A percentile compares a stretch with the other conserved stretches of the same genome.
Conservation (phyloP, 2,888 invertebrate genomes). For the Dynastes maya region DNA sequence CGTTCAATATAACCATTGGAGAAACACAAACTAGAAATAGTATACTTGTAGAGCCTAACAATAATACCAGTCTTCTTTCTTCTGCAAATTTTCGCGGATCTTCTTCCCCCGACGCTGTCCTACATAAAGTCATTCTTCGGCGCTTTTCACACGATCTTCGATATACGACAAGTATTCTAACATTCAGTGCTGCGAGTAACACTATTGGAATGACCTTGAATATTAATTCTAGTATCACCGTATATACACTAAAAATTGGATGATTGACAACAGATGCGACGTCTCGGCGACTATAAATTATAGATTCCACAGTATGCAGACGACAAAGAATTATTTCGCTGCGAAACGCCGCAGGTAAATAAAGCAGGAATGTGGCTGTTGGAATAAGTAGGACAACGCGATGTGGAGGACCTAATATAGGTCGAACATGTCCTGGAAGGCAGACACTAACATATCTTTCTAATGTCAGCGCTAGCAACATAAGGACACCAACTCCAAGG, state of each 20-base stretch:
- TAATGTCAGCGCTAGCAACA: conserved; percentile 82
- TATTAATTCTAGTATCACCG: conserved; percentile 76
- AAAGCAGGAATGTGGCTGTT: conserved; percentile 77
- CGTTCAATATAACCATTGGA: conserved; percentile 81
- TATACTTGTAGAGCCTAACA: conserved; percentile 79
- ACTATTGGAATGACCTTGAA: conserved; percentile 81
- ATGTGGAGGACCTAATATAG: conserved; percentile 78
- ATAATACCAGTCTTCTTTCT: conserved; percentile 77
- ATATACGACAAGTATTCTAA: conserved; percentile 79
- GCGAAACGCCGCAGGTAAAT: conserved; percentile 80
- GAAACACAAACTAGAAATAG: conserved; percentile 80
- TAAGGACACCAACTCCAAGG: conserved; percentile 83
- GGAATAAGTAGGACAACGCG: conserved; percentile 79
- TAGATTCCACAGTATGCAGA: conserved; percentile 70
- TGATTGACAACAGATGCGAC: conserved; percentile 65
- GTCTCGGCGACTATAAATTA: conserved; percentile 73
- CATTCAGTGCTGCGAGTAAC: conserved; percentile 77
- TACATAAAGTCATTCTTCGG: conserved; percentile 77
- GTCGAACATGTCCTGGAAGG: conserved; percentile 79
- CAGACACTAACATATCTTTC: conserved; percentile 85
- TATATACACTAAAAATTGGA: conserved; percentile 72
- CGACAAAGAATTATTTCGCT: conserved; percentile 75
- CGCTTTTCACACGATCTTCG: conserved; percentile 78
- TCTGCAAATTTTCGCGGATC: conserved; percentile 80
- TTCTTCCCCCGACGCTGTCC: conserved; percentile 75